phyloP scores from a whole-genome alignment of 2,113 vertebrate species.

The Eurypyga helias region DNA sequence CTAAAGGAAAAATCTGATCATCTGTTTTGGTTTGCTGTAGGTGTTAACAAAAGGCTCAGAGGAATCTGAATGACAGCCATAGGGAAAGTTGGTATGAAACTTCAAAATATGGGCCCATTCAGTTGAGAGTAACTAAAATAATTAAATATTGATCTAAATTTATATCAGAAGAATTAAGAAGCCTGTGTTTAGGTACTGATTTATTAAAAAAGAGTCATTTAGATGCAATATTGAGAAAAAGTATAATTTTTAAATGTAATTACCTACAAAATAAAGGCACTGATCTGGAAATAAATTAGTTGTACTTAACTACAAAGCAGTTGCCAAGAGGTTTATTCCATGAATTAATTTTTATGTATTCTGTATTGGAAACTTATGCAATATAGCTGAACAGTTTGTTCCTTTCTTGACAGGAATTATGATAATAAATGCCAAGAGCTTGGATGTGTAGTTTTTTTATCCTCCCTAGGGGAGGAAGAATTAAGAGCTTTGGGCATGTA shows the following conservation, averaged over 20 bases:
- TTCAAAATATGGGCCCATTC: background rate
- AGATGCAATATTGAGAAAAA: background rate
- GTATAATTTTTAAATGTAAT: background rate
- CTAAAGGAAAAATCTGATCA: background rate
- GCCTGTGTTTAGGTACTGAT: background rate
- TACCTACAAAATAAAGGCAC: background rate
- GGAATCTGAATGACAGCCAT: background rate
- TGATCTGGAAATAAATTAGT: background rate
- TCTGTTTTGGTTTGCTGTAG: background rate
- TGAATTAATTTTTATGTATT: constrained; percentile 7
- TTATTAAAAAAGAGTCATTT: background rate
- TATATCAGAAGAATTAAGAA: background rate
- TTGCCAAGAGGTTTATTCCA: constrained; percentile 7
- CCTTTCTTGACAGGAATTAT: background rate
- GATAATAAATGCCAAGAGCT: background rate
- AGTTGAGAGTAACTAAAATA: background rate
- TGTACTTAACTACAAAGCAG: background rate
- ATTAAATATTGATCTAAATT: background rate
- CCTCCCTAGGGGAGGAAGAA: background rate
- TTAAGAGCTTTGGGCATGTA: constrained; percentile 12
- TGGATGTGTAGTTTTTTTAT: background rate
- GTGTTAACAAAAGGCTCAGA: background rate
- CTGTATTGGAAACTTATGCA: background rate
- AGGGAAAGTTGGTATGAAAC: background rate
- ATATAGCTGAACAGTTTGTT: background rate